Percentiles rank a stretch among this genome's conserved stretches.
Evolutionary conservation across 30 jellyfish, hydroid and myxozoan genomes (phyloP).

Genomic region (Aurelia aurita): DNA sequence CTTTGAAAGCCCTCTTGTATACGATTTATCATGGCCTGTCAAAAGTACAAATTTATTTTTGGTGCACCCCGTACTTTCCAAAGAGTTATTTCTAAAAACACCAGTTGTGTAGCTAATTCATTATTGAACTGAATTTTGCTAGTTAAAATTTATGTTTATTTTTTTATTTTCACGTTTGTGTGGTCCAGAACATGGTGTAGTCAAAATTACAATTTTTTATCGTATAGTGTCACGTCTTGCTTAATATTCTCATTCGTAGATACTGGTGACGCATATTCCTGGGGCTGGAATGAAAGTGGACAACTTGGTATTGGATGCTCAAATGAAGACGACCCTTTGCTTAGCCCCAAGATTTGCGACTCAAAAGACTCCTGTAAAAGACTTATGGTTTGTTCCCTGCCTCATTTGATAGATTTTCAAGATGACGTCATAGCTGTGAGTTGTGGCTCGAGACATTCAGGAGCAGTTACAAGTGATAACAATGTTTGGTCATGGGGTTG

Average conservation of each 20-base stretch:
- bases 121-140: no score
- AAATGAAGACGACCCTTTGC: constrained; percentile 2
- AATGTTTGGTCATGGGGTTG: constrained; percentile 97
- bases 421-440: constrained; percentile 53
- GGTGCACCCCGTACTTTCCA: no score
- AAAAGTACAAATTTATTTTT: no score
- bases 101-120: no score
- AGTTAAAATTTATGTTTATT: no score
- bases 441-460: constrained; percentile 96
- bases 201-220: background rate
- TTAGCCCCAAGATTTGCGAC: constrained; percentile 14
- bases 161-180: no score
- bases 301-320: constrained; percentile 89
- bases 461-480: constrained; percentile 77
- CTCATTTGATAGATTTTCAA: constrained; percentile 63
- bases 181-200: background rate
- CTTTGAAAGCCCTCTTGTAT: no score
- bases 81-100: no score
- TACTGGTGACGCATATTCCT: constrained; percentile 90
- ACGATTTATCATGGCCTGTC: no score
- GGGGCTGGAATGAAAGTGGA: constrained; percentile 99
- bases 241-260: constrained; percentile 26
- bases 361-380: constrained; percentile 24
- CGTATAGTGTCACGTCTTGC: background rate
- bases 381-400: constrained; percentile 35